Percentiles rank a stretch among this genome's conserved stretches.
Conservation (phyloP, 2,113 vertebrate species). For the Cepphus grylle region DNA sequence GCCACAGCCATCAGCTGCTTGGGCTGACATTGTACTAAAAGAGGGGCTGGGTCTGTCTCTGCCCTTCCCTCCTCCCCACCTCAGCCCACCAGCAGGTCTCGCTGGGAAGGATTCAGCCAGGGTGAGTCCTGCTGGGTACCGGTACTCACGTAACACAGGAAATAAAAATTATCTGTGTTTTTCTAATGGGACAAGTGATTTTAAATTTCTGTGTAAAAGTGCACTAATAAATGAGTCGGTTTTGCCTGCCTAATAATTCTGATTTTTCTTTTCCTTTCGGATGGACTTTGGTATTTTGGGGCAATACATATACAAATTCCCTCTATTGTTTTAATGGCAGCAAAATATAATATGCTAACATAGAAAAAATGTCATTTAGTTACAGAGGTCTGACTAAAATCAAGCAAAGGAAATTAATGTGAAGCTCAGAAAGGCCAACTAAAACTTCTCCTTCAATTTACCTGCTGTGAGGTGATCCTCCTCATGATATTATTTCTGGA, state of each 20-base stretch:
- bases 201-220: background rate
- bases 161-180: background rate
- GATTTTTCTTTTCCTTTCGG: background rate
- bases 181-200: background rate
- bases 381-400: background rate
- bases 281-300: background rate
- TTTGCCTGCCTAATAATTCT: background rate
- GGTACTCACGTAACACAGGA: background rate
- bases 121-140: background rate
- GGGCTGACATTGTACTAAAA: background rate
- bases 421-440: background rate
- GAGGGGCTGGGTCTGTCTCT: background rate
- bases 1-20: background rate
- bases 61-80: background rate
- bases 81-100: background rate
- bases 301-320: background rate
- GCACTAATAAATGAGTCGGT: background rate
- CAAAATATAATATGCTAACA: background rate
- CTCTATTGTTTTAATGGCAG: background rate
- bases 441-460: background rate
- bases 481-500: background rate
- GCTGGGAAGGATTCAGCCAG: background rate
- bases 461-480: background rate
- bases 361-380: background rate
- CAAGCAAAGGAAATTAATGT: background rate